These are phyloP conservation scores for Cladopsammia gracilis DNA, from an alignment of 64 coral and sea anemone species.

Conservation along the genomic window DNA sequence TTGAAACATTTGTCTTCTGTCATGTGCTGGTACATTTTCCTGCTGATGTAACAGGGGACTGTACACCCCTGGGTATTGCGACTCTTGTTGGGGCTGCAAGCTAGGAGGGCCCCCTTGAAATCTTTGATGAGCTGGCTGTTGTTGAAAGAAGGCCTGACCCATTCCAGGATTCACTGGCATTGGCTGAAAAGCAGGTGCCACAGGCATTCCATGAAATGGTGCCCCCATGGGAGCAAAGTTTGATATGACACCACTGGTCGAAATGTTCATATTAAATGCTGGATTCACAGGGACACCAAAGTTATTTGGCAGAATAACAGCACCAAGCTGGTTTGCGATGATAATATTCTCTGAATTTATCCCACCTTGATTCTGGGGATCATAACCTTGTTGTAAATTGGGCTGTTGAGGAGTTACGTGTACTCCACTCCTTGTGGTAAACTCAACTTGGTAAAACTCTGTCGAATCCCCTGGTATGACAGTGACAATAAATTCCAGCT, in stretches of 20 bases:
- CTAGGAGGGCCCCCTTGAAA: not conserved
- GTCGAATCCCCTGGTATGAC: not conserved
- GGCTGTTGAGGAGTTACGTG: not conserved
- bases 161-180: not conserved
- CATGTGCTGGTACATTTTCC: not conserved
- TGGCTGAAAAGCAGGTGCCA: not conserved
- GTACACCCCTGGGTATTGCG: not conserved
- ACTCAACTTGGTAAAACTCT: conserved; percentile 22
- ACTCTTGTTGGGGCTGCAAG: not conserved
- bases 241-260: not conserved
- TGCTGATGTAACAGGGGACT: not conserved
- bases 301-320: conserved; percentile 13
- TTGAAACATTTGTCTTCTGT: not conserved
- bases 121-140: not conserved
- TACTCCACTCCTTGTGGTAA: not conserved
- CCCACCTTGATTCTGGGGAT: not conserved
- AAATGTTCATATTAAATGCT: conserved; percentile 22
- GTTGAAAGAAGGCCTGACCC: not conserved
- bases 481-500: not conserved
- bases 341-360: not conserved
- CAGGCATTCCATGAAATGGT: not conserved
- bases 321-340: conserved; percentile 14
- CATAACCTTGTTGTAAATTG: not conserved
- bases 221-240: not conserved
- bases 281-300: not conserved